Base-by-base conservation (phyloP, 2,797 vertebrate genomes). In the Iguana delicatissima region DNA sequence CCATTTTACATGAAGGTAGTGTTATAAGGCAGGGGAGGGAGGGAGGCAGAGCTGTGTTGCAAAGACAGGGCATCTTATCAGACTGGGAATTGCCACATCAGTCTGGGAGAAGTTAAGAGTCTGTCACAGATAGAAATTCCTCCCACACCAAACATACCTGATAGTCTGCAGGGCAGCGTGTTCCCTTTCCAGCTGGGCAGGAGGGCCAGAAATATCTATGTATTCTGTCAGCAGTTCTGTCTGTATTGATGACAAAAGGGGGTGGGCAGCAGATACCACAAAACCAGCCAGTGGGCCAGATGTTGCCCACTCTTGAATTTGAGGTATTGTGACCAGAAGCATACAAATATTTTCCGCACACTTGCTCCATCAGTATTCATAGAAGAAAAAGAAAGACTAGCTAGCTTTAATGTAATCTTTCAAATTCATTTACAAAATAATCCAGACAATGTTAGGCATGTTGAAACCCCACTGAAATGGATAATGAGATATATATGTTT, bases 341-440 rank as follows among this genome's bases (percentile, higher is more conserved):
- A n/a, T 72, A 72, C 12, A 80, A 90, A 69, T 1, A 24, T 52
- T 26, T 50, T 7, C 2, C 77, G 18, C 52, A 69, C 9, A 9
- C 80, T 50, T 74, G n/a, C 42, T 59, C 32, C 9, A 32, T 62
- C 6, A 59, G 90, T 92, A 92, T 84, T 87, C 64, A 84, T 24
- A 22, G 14, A 0, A 35, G 35, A 83, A 79, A 88, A 50, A 87
- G 80, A 86, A 82, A 35, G 91, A 73, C 9, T 0, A 0, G 1
- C 57, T 67, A 14, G 8, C 59, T 26, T 29, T 6, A 46, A 26
- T 29, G 22, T 55, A 24, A 29, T 72, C 6, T 81, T 69, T 81
- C 46, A 50, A 55, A 38, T 72, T 13, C 10, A 38, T 80, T 59
- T 69, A 55, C 59, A 80, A 69, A 87, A 77, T 55, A 42, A 62